Conservation (phyloP, 2,888 invertebrate genomes). For the Syritta pipiens region DNA sequence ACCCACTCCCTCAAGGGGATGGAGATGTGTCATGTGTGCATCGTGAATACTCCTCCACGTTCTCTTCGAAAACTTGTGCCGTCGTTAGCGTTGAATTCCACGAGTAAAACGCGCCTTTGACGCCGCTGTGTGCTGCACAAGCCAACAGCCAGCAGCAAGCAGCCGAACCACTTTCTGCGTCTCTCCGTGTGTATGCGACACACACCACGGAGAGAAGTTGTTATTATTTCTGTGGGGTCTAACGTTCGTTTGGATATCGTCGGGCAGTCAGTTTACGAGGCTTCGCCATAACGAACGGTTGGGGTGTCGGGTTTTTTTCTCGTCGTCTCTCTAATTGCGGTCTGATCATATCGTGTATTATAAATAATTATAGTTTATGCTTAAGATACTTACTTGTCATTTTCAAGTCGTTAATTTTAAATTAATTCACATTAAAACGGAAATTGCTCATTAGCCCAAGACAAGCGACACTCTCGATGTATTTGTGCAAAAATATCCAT, state of each 20-base stretch:
- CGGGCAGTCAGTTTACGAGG: constrained; percentile 67
- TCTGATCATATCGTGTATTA: constrained; percentile 61
- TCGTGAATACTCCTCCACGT: constrained; percentile 25
- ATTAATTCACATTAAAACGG: constrained; percentile 38
- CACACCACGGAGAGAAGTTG: constrained; percentile 25
- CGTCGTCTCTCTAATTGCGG: constrained; percentile 66
- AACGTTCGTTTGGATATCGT: constrained; percentile 62
- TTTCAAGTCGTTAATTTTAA: constrained; percentile 32
- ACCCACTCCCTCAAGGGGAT: constrained; percentile 67
- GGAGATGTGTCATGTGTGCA: constrained; percentile 53
- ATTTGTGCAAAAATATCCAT: not conserved
- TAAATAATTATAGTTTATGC: constrained; percentile 61
- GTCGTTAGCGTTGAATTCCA: constrained; percentile 36
- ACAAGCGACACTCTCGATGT: constrained; percentile 15
- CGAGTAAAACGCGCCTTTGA: constrained; percentile 40
- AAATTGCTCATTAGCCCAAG: constrained; percentile 33
- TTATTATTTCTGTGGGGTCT: constrained; percentile 69
- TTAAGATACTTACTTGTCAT: constrained; percentile 18
- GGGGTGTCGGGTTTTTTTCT: constrained; percentile 59
- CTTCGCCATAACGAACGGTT: constrained; percentile 66
- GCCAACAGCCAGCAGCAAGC: not conserved
- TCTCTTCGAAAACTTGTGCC: constrained; percentile 45
- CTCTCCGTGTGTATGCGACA: too few species aligned
- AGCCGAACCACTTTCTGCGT: constrained; percentile 60
- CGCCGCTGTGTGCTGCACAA: constrained; percentile 41